Evolutionary conservation across 2,888 invertebrate species (phyloP).

Genomic region (Beris chalybata): DNA sequence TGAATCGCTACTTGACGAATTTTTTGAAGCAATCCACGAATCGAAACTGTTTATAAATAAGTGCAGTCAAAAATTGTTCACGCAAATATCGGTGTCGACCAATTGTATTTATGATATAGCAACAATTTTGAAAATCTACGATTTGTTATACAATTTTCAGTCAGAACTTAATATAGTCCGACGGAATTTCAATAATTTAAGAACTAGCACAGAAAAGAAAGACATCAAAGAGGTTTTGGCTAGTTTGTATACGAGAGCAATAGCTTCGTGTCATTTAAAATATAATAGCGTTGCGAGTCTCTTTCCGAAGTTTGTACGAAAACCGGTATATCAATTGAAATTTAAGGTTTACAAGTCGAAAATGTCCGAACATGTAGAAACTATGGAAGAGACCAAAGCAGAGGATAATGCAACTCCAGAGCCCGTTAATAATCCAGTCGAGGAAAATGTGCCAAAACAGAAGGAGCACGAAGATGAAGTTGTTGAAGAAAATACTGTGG

Average conservation of each 20-base stretch:
- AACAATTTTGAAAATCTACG: constrained; percentile 4
- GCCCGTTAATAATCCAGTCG: not conserved
- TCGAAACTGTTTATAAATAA: constrained; percentile 1
- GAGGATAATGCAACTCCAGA: not conserved
- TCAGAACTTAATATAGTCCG: not conserved
- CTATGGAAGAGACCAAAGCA: not conserved
- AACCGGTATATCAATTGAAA: not conserved
- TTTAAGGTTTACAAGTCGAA: not conserved
- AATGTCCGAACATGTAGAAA: constrained; percentile 9
- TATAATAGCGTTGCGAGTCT: not conserved
- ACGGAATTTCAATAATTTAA: constrained; percentile 12
- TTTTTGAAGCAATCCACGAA: constrained; percentile 2
- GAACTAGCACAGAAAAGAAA: not conserved
- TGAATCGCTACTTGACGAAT: constrained; percentile 2
- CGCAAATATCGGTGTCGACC: constrained; percentile 4
- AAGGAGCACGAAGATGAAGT: not conserved
- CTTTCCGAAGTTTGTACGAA: constrained; percentile 3
- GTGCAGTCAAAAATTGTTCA: constrained; percentile 1
- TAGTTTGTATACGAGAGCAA: not conserved
- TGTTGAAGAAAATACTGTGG: not conserved
- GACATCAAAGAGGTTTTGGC: not conserved
- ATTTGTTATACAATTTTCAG: not conserved
- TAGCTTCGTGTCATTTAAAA: constrained; percentile 1
- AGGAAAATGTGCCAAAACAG: not conserved
- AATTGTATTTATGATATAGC: constrained; percentile 6